These are phyloP conservation scores for Nematolebias whitei DNA, from an alignment of 2,113 vertebrate species.

Conservation along the genomic window DNA sequence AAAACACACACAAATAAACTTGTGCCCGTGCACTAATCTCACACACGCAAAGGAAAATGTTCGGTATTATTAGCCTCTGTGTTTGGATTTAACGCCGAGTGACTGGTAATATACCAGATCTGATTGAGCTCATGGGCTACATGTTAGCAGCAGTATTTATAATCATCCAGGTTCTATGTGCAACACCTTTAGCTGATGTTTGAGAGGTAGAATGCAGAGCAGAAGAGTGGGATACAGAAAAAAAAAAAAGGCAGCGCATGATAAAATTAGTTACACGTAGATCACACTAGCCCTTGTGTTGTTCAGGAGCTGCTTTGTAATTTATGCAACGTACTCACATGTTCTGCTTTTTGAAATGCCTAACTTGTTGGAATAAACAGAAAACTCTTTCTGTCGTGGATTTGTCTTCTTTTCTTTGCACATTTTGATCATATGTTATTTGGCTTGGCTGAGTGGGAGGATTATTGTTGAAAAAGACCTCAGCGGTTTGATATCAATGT, in stretches of 20 bases:
- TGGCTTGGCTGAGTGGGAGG: not conserved
- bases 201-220: slow-evolving; percentile 1
- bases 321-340: slow-evolving; percentile 12
- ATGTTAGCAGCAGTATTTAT: slow-evolving; percentile 4
- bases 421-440: slow-evolving; percentile 2
- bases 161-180: slow-evolving; percentile 6
- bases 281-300: slow-evolving; percentile 32
- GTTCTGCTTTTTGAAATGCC: slow-evolving; percentile 5
- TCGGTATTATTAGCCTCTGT: not conserved
- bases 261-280: slow-evolving; percentile 14
- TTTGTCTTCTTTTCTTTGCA: not conserved
- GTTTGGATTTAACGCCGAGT: not conserved
- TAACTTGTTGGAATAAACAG: not conserved
- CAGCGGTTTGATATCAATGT: not conserved
- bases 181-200: not conserved
- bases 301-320: slow-evolving; percentile 36
- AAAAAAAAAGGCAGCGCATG: not conserved
- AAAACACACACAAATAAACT: slow-evolving; percentile 48
- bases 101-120: slow-evolving; percentile 8
- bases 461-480: slow-evolving; percentile 19
- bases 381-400: not conserved
- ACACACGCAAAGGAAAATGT: slow-evolving; percentile 34
- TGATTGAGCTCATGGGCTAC: slow-evolving; percentile 29
- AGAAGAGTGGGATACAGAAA: not conserved
- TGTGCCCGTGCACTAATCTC: slow-evolving; percentile 13